Evolutionary conservation across 2,888 invertebrate genomes (phyloP).

Genomic region (Orthosia incerta): DNA sequence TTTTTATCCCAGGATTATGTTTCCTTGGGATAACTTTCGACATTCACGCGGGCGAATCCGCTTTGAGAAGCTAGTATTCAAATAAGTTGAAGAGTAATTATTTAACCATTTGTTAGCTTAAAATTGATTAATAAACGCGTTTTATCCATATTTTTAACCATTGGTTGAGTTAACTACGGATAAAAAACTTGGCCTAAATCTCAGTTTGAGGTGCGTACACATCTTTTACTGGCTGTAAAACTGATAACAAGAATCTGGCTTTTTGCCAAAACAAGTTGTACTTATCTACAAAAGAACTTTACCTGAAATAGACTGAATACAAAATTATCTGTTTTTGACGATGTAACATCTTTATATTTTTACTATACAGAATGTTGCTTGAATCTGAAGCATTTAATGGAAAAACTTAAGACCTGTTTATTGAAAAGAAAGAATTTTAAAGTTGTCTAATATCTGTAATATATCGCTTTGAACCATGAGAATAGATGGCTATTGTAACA

Average conservation of each 20-base stretch:
- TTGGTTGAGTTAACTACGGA: too few relatives aligned
- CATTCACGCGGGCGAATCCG: too few relatives aligned
- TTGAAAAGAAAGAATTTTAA: not conserved
- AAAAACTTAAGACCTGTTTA: not conserved
- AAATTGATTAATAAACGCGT: too few relatives aligned
- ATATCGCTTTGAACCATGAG: too few relatives aligned
- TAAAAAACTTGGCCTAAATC: conserved; percentile 7
- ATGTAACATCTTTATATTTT: not conserved
- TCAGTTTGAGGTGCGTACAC: conserved; percentile 31
- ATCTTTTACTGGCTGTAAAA: conserved; percentile 15
- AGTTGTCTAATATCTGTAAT: too few relatives aligned
- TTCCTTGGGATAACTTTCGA: too few relatives aligned
- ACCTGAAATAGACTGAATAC: not conserved
- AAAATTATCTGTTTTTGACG: not conserved
- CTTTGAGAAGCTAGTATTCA: too few relatives aligned
- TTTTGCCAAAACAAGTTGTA: conserved; percentile 1
- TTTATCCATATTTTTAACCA: too few relatives aligned
- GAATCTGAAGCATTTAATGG: too few relatives aligned
- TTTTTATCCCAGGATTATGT: too few relatives aligned
- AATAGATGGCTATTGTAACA: not conserved
- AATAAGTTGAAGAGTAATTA: too few relatives aligned
- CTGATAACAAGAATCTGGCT: conserved; percentile 40
- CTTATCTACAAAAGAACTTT: not conserved
- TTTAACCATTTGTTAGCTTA: too few relatives aligned
- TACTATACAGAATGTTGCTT: not conserved